These are phyloP conservation scores for Hydrotaea cyrtoneurina DNA, from an alignment of 2,888 invertebrate genomes.

Conservation along the genomic window DNA sequence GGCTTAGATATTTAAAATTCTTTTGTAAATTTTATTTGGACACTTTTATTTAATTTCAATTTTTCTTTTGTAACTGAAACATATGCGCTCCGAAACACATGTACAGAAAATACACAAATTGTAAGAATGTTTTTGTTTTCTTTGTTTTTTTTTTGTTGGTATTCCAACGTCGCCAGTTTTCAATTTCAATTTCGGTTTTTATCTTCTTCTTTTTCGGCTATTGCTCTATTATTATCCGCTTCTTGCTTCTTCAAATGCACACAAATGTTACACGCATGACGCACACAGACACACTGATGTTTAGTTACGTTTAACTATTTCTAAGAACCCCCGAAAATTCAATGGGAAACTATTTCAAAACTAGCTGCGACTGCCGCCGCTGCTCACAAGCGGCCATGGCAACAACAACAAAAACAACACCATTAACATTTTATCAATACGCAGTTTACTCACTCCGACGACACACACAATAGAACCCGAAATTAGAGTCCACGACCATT, in stretches of 20 bases:
- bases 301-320: slow-evolving; percentile 76
- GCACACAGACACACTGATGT: slow-evolving; percentile 77
- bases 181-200: slow-evolving; percentile 16
- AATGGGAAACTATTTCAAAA: slow-evolving; percentile 29
- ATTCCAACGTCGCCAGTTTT: slow-evolving; percentile 33
- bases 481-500: slow-evolving; percentile 60
- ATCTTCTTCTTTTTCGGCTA: too few species aligned
- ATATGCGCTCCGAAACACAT: not conserved
- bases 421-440: slow-evolving; percentile 65
- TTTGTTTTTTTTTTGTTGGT: slow-evolving; percentile 20
- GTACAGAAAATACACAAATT: not conserved
- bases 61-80: not conserved
- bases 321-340: slow-evolving; percentile 73
- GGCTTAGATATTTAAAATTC: not conserved
- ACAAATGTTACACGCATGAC: slow-evolving; percentile 74
- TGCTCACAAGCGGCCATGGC: not conserved
- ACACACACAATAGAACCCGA: slow-evolving; percentile 58
- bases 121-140: not conserved
- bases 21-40: slow-evolving; percentile 6
- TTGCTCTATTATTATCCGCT: slow-evolving; percentile 23
- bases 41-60: not conserved
- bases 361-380: slow-evolving; percentile 13
- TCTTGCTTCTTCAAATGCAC: slow-evolving; percentile 54
- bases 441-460: slow-evolving; percentile 56
- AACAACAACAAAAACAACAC: slow-evolving; percentile 21